Conservation (phyloP, 2,888 invertebrate species). For the Nomada fabriciana region DNA sequence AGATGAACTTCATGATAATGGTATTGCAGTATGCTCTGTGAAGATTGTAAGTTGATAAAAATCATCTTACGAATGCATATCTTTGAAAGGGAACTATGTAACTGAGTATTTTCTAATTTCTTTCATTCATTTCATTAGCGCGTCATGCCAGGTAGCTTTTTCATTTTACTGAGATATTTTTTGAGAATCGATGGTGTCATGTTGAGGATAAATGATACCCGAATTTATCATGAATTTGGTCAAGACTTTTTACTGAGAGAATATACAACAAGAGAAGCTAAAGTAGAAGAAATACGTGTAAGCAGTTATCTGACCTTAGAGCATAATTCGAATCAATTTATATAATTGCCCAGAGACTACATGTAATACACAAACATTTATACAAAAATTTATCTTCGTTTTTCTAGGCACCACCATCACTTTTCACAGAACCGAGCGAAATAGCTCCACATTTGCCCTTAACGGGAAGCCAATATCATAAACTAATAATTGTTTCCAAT, state of each 20-base stretch:
- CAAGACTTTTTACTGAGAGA: slow-evolving; percentile 93
- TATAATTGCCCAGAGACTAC: too few species aligned
- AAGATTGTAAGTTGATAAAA: slow-evolving; percentile 94
- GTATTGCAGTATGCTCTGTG: slow-evolving; percentile 94
- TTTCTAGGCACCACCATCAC: slow-evolving; percentile 86
- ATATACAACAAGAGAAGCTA: slow-evolving; percentile 92
- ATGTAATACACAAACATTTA: not conserved
- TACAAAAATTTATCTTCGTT: slow-evolving; percentile 15
- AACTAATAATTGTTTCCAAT: slow-evolving; percentile 79
- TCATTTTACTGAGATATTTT: slow-evolving; percentile 95
- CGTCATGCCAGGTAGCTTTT: slow-evolving; percentile 98
- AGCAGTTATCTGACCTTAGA: slow-evolving; percentile 55
- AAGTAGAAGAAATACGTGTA: slow-evolving; percentile 89
- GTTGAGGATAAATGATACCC: slow-evolving; percentile 94
- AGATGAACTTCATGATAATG: slow-evolving; percentile 99
- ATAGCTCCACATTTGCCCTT: slow-evolving; percentile 89
- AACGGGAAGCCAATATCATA: slow-evolving; percentile 84
- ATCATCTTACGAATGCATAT: not conserved
- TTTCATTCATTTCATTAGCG: slow-evolving; percentile 87
- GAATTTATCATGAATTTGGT: slow-evolving; percentile 92
- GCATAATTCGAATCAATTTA: not conserved
- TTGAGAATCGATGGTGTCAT: slow-evolving; percentile 97
- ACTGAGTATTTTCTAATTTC: slow-evolving; percentile 9
- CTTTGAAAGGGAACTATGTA: not conserved
- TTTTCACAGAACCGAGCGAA: slow-evolving; percentile 89